Percentiles rank a stretch among this genome's conserved stretches.
phyloP scores from a whole-genome alignment of 2,113 vertebrate genomes.

The Semnopithecus entellus region DNA sequence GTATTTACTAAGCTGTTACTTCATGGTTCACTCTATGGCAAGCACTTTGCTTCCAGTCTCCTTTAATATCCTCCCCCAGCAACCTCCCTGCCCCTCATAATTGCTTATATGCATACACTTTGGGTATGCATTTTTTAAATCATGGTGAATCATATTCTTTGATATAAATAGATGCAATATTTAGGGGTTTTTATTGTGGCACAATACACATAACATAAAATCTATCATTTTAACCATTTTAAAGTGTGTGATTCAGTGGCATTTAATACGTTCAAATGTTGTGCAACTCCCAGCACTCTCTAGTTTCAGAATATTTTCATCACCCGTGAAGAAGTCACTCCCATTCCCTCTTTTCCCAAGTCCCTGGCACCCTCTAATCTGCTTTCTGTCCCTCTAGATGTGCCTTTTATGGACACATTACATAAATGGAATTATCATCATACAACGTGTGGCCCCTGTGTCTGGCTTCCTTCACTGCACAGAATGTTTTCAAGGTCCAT shows the following conservation, averaged over 20 bases:
- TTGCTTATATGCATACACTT: neutral
- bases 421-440: neutral
- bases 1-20: neutral
- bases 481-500: neutral
- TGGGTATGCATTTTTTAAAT: rapidly evolving
- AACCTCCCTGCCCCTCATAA: rapidly evolving
- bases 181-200: neutral
- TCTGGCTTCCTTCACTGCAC: neutral
- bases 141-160: neutral
- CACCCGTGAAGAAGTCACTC: neutral
- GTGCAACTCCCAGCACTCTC: neutral
- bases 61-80: rapidly evolving
- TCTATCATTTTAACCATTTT: neutral
- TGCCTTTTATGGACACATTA: neutral
- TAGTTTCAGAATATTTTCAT: neutral
- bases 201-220: neutral
- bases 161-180: neutral
- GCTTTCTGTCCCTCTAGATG: neutral
- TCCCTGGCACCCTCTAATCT: neutral
- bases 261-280: neutral
- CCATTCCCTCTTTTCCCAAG: neutral
- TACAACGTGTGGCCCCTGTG: rapidly evolving
- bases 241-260: neutral
- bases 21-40: rapidly evolving
- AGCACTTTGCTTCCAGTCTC: neutral